Base-by-base conservation (phyloP, 1,140 invertebrate genomes). In the Drosophila tsacasi region DNA sequence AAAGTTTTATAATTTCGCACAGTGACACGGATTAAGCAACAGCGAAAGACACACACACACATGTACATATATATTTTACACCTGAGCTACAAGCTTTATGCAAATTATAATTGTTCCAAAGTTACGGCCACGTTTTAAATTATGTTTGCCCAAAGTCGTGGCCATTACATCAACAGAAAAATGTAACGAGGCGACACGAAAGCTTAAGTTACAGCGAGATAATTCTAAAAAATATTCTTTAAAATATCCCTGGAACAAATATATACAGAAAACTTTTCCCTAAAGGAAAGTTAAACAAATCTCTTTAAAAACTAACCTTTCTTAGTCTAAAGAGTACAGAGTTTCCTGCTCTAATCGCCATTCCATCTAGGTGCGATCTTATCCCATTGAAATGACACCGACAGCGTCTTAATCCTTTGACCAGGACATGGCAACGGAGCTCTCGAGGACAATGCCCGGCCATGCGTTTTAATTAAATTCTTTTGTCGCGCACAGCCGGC, bases 381-480 rank as follows among this genome's bases (percentile, higher is more conserved):
- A 37, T 40, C 21, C 35, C 42, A 12, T 71, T 39, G 27, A 35
- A 69, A 66, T 49, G 40, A 50, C 58, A 65, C 49, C 35, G 44
- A 35, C 76, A 78, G 76, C 80, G 65, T 89, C 83, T 83, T 87
- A 89, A 89, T 83, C 84, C 83, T 64, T 68, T 58, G 66, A 23
- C 58, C 75, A 64, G 57, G 47, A 77, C 35, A 77, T 66, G 39
- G 40, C 35, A 40, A 12, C 42, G n/a, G 12, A 23, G 52, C 32
- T 64, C 19, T 25, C 30, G 50, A 66, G 79, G 77, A 80, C 83
- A 89, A 82, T 82, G 79, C 68, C 71, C 42, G 67, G 64, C 72
- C 66, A 42, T 68, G 55, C 68, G 55, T 57, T 87, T 87, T 87
- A 87, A 87, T 87, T 87, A 87, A 87, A 89, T 87, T 87, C 83